Evolutionary conservation across 2,113 vertebrate genomes (phyloP).

Genomic region (Cygnus buccinator): DNA sequence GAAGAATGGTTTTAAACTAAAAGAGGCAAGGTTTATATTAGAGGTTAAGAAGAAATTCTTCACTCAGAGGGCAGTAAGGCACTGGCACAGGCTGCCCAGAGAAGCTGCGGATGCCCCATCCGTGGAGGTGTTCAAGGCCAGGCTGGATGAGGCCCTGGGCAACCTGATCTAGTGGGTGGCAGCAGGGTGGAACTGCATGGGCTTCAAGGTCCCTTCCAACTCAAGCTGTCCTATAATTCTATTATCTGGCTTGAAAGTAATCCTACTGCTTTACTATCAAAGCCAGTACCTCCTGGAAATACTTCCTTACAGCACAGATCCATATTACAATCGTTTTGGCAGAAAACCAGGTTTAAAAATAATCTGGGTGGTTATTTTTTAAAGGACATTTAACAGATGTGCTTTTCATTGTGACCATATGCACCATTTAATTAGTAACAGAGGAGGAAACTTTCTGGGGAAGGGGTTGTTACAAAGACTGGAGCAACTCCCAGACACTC

Average conservation of each 20-base stretch:
- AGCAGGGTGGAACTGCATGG: too few relatives aligned
- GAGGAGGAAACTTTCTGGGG: not conserved
- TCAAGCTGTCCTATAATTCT: too few relatives aligned
- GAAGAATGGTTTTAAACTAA: too few relatives aligned
- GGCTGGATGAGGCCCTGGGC: too few relatives aligned
- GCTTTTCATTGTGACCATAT: not conserved
- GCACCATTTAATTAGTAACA: slow-evolving; percentile 18
- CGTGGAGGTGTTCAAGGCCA: too few relatives aligned
- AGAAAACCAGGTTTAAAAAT: slow-evolving; percentile 43
- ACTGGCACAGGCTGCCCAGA: too few relatives aligned
- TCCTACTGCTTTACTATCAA: not conserved
- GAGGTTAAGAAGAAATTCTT: too few relatives aligned
- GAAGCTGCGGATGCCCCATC: too few relatives aligned
- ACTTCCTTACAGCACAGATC: not conserved
- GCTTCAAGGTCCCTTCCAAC: too few relatives aligned
- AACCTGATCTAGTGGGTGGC: too few relatives aligned
- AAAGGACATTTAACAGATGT: slow-evolving; percentile 13
- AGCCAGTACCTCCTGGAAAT: not conserved
- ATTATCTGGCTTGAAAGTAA: slow-evolving; percentile 1
- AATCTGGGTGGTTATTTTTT: not conserved
- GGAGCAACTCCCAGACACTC: not conserved
- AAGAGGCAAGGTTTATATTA: too few relatives aligned
- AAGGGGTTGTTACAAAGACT: not conserved
- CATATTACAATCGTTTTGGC: not conserved
- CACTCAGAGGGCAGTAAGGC: too few relatives aligned